Conservation (phyloP, 2,113 vertebrate genomes). For the Dipodomys ordii region DNA sequence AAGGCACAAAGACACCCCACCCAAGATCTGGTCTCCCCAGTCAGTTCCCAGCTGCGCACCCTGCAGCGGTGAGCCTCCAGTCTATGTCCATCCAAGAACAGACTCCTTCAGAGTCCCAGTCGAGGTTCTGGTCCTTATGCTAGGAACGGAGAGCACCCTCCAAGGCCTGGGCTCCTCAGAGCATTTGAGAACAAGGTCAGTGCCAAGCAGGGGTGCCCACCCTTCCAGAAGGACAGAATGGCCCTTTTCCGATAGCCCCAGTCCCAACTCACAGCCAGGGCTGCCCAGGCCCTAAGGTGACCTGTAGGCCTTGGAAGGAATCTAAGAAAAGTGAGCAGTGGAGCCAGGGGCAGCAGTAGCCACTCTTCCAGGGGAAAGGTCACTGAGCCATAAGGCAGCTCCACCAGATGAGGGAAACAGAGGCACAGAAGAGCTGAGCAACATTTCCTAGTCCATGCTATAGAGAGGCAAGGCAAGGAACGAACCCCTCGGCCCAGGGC, state of each 20-base stretch:
- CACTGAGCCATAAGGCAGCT: accelerated
- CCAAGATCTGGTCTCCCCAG: background rate
- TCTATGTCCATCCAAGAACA: accelerated
- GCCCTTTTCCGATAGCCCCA: accelerated
- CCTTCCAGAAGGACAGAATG: background rate
- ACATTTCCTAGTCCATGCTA: background rate
- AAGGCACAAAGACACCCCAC: background rate
- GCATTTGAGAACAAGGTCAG: background rate
- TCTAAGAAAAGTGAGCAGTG: background rate
- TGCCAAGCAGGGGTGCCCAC: too few relatives aligned
- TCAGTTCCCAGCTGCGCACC: background rate
- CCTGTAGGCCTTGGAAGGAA: background rate
- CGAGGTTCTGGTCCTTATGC: accelerated
- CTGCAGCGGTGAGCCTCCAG: background rate
- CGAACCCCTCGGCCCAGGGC: accelerated
- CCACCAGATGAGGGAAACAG: background rate
- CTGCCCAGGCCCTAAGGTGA: too few relatives aligned
- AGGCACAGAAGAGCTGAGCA: accelerated
- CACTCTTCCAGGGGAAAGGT: too few relatives aligned
- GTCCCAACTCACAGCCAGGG: background rate
- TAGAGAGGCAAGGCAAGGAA: accelerated
- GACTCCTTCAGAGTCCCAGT: background rate
- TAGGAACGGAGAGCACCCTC: accelerated
- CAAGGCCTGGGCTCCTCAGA: background rate
- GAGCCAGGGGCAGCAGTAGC: too few relatives aligned